Evolutionary conservation across 2,797 vertebrate genomes (phyloP).

Genomic region (Sus cebifrons): DNA sequence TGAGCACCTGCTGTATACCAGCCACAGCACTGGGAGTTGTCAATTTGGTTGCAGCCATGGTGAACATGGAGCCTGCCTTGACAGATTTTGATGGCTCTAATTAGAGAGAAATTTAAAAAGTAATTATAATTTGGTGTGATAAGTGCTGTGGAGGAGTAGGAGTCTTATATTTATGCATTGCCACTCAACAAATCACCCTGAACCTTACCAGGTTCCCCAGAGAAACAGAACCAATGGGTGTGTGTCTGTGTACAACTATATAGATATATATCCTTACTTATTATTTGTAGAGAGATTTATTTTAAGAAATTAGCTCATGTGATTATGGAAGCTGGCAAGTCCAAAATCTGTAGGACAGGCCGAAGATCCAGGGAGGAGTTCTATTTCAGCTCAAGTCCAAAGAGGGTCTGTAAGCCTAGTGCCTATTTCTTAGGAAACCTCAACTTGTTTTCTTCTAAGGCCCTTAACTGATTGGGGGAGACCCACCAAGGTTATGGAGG

Average conservation of each 20-base stretch:
- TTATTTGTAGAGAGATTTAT: neutral
- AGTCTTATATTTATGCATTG: neutral
- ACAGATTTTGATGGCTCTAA: neutral
- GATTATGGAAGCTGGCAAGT: neutral
- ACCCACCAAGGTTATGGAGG: neutral
- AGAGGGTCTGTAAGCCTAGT: neutral
- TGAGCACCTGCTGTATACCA: neutral
- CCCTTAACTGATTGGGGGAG: neutral
- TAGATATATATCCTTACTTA: neutral
- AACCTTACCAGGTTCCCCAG: neutral
- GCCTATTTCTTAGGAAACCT: neutral
- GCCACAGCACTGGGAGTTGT: neutral
- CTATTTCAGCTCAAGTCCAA: neutral
- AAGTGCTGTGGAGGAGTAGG: neutral
- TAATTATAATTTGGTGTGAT: neutral
- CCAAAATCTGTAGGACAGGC: neutral
- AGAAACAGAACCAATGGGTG: neutral
- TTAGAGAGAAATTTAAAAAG: neutral
- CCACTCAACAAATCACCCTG: neutral
- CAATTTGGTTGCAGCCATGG: neutral
- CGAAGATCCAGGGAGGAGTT: neutral
- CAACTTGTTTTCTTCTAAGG: neutral
- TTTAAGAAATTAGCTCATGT: neutral
- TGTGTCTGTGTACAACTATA: neutral
- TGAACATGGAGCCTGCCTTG: neutral